These are phyloP conservation scores for Lottia gigantea DNA, from an alignment of 2,888 invertebrate species.

Conservation along the genomic window DNA sequence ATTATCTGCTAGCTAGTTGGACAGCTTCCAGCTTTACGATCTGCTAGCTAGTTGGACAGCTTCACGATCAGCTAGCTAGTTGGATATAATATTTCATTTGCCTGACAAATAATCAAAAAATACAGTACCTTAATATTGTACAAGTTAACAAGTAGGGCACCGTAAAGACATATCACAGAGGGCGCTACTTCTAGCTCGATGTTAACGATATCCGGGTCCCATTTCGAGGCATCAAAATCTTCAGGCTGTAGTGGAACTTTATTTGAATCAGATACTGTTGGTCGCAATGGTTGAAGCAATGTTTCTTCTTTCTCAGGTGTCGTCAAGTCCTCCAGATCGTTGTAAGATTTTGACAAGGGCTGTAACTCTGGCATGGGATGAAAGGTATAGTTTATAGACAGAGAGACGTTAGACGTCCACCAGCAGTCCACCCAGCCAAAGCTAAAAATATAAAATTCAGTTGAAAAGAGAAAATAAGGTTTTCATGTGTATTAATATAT, in stretches of 20 bases:
- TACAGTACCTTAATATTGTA: slow-evolving; percentile 84
- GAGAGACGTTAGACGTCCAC: slow-evolving; percentile 92
- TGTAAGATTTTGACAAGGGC: slow-evolving; percentile 78
- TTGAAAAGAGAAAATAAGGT: too few relatives aligned
- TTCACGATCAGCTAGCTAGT: background rate
- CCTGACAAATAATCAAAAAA: too few relatives aligned
- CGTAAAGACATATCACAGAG: slow-evolving; percentile 90
- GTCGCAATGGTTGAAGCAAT: slow-evolving; percentile 89
- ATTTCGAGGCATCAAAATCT: slow-evolving; percentile 86
- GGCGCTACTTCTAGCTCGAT: slow-evolving; percentile 95
- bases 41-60: too few relatives aligned
- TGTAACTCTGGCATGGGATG: slow-evolving; percentile 92
- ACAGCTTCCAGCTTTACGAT: too few relatives aligned
- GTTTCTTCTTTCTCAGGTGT: slow-evolving; percentile 96
- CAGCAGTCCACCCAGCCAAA: slow-evolving; percentile 95
- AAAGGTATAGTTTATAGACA: slow-evolving; percentile 90
- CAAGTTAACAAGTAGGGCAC: slow-evolving; percentile 89
- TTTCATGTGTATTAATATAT: too few relatives aligned
- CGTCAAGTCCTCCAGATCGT: slow-evolving; percentile 29
- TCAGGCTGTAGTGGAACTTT: slow-evolving; percentile 23
- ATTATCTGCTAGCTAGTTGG: too few relatives aligned
- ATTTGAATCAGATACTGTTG: slow-evolving; percentile 64
- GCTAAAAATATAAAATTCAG: slow-evolving; percentile 45
- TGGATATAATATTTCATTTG: background rate
- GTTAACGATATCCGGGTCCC: slow-evolving; percentile 89